phyloP scores from a whole-genome alignment of 2,113 vertebrate genomes.

The Taurulus bubalis region DNA sequence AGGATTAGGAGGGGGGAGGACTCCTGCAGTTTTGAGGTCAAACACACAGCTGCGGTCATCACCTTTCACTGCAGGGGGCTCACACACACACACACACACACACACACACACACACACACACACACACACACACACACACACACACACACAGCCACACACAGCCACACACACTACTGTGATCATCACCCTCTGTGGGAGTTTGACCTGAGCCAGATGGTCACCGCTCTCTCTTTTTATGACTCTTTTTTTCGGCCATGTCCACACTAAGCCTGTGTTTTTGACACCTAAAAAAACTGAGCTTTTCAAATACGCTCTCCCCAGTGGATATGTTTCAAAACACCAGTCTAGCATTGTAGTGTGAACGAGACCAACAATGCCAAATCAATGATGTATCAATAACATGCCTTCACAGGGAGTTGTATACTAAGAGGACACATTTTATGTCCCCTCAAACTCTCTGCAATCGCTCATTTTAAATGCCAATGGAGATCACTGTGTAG shows the following conservation, averaged over 20 bases:
- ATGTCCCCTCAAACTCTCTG: background rate
- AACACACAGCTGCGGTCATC: slow-evolving; percentile 78
- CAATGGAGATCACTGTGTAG: background rate
- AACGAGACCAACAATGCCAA: slow-evolving; percentile 65
- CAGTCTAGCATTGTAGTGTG: slow-evolving; percentile 57
- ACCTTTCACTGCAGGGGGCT: slow-evolving; percentile 71
- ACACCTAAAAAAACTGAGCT: slow-evolving; percentile 49
- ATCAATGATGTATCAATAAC: slow-evolving; percentile 62
- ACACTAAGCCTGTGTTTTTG: slow-evolving; percentile 62
- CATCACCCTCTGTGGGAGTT: slow-evolving; percentile 71
- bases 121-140: slow-evolving; percentile 47
- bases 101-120: slow-evolving; percentile 37
- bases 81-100: slow-evolving; percentile 40
- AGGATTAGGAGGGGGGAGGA: slow-evolving; percentile 53
- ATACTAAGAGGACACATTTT: background rate
- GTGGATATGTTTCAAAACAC: slow-evolving; percentile 43
- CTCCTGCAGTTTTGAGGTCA: slow-evolving; percentile 70
- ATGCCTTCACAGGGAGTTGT: slow-evolving; percentile 14
- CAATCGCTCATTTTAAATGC: background rate
- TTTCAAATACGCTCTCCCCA: slow-evolving; percentile 47
- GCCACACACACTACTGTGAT: slow-evolving; percentile 56
- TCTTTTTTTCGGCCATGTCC: slow-evolving; percentile 61
- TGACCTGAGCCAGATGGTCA: slow-evolving; percentile 80
- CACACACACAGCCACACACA: slow-evolving; percentile 58
- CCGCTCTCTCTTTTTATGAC: slow-evolving; percentile 64